phyloP scores from a whole-genome alignment of 2,888 invertebrate species.

The Sabellastarte sp. region DNA sequence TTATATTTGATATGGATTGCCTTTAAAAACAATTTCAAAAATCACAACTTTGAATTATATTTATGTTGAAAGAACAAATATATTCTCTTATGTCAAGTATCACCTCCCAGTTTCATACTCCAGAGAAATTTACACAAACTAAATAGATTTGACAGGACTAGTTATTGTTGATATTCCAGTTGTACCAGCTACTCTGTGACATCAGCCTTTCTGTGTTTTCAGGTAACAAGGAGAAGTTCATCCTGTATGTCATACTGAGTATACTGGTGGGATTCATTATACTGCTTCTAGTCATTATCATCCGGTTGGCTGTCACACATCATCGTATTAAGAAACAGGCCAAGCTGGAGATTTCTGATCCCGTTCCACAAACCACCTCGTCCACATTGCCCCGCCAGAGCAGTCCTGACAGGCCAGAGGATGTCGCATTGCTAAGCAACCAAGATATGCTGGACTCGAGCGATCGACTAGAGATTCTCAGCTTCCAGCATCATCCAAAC shows the following conservation, averaged over 20 bases:
- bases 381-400: not conserved
- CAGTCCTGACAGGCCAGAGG: conserved; percentile 2
- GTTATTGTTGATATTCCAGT: too few species aligned
- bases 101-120: too few species aligned
- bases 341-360: conserved; percentile 9
- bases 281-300: conserved; percentile 6
- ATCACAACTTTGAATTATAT: too few species aligned
- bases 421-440: not conserved
- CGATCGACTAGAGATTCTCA: conserved; percentile 9
- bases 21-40: too few species aligned
- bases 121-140: too few species aligned
- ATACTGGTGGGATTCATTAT: conserved; percentile 6
- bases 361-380: not conserved
- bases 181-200: too few species aligned
- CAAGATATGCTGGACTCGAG: not conserved
- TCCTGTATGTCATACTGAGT: conserved; percentile 6
- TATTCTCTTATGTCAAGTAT: too few species aligned
- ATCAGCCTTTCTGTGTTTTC: too few species aligned
- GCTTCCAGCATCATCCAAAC: conserved; percentile 1
- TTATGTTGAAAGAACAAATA: too few species aligned
- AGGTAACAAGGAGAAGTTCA: conserved; percentile 11
- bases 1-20: too few species aligned
- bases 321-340: conserved; percentile 1
- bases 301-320: not conserved
- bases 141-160: too few species aligned